Base-by-base conservation (phyloP, 2,888 invertebrate genomes). In the Drosophila siamana region DNA sequence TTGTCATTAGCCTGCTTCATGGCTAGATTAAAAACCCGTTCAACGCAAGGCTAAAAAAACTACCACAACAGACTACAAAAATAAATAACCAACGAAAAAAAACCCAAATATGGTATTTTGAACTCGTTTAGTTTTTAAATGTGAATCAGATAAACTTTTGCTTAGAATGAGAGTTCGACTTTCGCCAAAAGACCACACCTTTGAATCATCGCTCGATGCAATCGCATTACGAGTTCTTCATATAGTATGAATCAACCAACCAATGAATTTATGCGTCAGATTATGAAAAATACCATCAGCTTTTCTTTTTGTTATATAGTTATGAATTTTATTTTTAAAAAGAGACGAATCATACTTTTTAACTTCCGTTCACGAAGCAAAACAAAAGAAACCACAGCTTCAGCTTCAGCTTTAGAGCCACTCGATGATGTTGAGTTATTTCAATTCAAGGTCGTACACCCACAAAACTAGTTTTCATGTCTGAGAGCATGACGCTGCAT, bases 401-500 rank as follows among this genome's bases (percentile, higher is more conserved):
- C n/a, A 33, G 33, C 9, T 28, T 28, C 8, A 36, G 33, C 9
- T 28, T 28, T 4, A 36, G 41, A 19, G 19, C 19, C 55, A 63
- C 44, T 54, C 55, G 48, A 41, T 43, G 15, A 28, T 28, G 11
- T 2, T 19, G 24, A 19, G 19, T 24, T 57, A 30, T 46, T 68
- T 61, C 65, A 69, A 75, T 66, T 84, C 82, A 82, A 82, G 82
- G 82, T 84, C 84, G 73, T 28, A 48, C 68, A 68, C 57, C 62
- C 54, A 57, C 47, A 43, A 74, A 76, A 73, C 76, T 61, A 61
- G 69, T 73, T 76, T 62, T 47, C n/a, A 50, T 41, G 28, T 55
- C 40, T 40, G 16, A 54, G 33, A 33, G 19, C 73, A 66, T 69
- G 62, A 73, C 65, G 16, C 8, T 63, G 62, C 52, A 74, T 43